These are phyloP conservation scores for Theodoxus fluviatilis DNA, from an alignment of 2,888 invertebrate species.

Conservation along the genomic window DNA sequence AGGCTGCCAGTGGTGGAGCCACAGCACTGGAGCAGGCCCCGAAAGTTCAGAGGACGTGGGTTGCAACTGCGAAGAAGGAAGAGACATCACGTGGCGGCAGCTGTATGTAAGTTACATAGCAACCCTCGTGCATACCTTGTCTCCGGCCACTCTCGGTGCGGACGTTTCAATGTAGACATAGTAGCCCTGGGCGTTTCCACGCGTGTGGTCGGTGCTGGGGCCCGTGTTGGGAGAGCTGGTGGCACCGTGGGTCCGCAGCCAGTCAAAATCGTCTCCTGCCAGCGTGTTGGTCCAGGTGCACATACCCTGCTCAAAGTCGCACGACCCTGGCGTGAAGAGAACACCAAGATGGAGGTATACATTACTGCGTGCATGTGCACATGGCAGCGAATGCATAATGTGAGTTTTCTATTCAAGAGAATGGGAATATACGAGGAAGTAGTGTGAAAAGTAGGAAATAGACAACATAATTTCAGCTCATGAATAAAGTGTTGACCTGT, in stretches of 20 bases:
- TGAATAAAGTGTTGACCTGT: neutral
- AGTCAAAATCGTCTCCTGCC: constrained; percentile 57
- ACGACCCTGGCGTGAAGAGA: constrained; percentile 40
- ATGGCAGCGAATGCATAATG: neutral
- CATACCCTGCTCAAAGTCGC: constrained; percentile 59
- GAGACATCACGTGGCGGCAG: no score
- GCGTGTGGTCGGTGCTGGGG: constrained; percentile 50
- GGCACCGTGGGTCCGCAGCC: constrained; percentile 48
- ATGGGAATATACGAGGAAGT: no score
- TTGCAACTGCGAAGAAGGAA: no score
- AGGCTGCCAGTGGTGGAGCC: no score
- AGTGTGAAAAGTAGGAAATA: no score
- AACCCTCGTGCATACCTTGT: constrained; percentile 39
- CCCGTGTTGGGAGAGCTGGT: constrained; percentile 53
- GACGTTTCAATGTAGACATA: constrained; percentile 57
- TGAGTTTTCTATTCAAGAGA: no score
- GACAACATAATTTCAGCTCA: neutral
- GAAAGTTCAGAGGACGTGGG: no score
- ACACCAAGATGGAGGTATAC: neutral
- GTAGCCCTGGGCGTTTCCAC: constrained; percentile 40
- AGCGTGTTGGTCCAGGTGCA: constrained; percentile 58
- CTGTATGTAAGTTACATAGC: no score
- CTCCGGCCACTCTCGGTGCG: constrained; percentile 38
- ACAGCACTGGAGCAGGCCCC: no score
- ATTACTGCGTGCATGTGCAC: neutral